phyloP scores from a whole-genome alignment of 2,888 invertebrate genomes.

The Torymus aiolomorphi region DNA sequence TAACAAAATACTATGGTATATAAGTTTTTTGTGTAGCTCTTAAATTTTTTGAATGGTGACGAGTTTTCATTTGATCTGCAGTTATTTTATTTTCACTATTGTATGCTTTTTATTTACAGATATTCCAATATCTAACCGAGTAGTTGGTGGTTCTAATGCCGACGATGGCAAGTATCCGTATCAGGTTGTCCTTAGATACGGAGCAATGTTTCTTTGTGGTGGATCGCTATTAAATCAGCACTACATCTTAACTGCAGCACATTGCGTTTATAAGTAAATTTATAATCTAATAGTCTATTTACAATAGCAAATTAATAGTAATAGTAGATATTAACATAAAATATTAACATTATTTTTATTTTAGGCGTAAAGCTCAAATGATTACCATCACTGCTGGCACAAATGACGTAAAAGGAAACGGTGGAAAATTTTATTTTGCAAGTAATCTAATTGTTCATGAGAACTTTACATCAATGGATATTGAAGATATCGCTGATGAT shows the following conservation, averaged over 20 bases:
- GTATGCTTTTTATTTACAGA: not conserved
- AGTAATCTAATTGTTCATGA: conserved; percentile 3
- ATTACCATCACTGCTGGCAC: conserved; percentile 14
- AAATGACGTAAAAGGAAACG: not conserved
- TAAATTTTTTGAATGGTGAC: too few species aligned
- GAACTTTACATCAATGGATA: not conserved
- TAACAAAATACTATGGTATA: too few species aligned
- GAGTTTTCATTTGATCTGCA: too few species aligned
- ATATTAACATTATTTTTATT: not conserved
- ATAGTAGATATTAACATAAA: too few species aligned
- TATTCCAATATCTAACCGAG: not conserved
- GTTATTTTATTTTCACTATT: too few species aligned
- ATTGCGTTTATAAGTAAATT: conserved; percentile 1
- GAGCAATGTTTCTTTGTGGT: not conserved
- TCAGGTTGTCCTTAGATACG: conserved; percentile 7
- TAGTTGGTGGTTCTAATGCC: conserved; percentile 10
- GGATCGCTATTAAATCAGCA: conserved; percentile 5
- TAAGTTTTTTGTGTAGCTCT: too few species aligned
- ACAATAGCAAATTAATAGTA: too few species aligned
- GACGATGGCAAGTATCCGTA: conserved; percentile 10
- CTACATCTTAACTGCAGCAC: conserved; percentile 9
- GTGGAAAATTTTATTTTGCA: not conserved
- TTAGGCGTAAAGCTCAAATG: not conserved
- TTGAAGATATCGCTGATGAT: conserved; percentile 7
- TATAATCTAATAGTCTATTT: not conserved